phyloP scores from a whole-genome alignment of 30 jellyfish, hydroid and myxozoan genomes.

The Aurelia sp. region DNA sequence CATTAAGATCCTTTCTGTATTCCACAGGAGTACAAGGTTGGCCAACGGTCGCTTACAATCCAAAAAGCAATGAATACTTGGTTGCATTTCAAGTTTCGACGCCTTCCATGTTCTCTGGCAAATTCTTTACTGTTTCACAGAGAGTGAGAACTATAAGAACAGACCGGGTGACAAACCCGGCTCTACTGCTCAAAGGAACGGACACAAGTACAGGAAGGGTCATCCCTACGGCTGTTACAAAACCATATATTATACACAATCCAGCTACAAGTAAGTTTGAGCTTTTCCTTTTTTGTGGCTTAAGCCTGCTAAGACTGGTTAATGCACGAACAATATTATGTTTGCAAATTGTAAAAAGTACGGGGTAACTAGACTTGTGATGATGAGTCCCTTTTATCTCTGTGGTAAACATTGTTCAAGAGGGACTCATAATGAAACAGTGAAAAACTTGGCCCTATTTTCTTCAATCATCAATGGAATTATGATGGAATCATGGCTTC shows the following conservation, averaged over 20 bases:
- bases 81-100: constrained; percentile 28
- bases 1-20: no score
- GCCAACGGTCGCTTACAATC: constrained; percentile 74
- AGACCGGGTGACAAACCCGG: constrained; percentile 36
- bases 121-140: constrained; percentile 31
- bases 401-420: no score
- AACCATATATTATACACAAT: constrained; percentile 32
- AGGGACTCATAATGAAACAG: no score
- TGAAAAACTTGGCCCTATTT: no score
- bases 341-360: no score
- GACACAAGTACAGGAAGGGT: constrained; percentile 34
- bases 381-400: no score
- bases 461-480: no score
- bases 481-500: no score
- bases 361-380: no score
- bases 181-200: constrained; percentile 42
- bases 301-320: no score
- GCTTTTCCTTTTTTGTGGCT: no score
- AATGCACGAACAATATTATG: no score
- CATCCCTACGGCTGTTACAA: constrained; percentile 30
- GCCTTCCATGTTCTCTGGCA: constrained; percentile 36
- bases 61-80: constrained; percentile 44
- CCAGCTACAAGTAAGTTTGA: constrained; percentile 24
- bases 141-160: constrained; percentile 31
- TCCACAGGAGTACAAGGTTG: constrained; percentile 60